Evolutionary conservation across 2,113 vertebrate species (phyloP), one percentile per base, ranked within the genome.

Genomic region (Pedetes capensis): DNA sequence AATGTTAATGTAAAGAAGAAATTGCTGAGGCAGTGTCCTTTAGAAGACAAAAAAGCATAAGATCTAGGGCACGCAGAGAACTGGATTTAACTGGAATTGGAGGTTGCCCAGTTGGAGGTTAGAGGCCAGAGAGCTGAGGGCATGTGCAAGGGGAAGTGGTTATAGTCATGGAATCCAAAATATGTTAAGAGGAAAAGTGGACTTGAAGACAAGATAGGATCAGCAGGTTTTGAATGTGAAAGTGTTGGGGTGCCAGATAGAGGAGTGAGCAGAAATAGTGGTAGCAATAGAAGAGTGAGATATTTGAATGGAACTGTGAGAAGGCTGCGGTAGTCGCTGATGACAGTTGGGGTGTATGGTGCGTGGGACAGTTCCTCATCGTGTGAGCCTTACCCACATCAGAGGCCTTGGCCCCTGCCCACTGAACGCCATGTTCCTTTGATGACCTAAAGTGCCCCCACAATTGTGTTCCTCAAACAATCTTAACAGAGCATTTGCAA

Each of bases 1-100:
- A 79, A 71, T 88, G 42, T 66, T 83, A 74, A 61, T 68, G 49
- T 80, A 61, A 63, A 75, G n/a, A 94, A 95, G 71, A 47, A 78
- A 53, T 51, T 75, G 14, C 49, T 49, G 7, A 51, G 51, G 5
- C 47, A 42, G 39, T 82, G 22, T 49, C 32, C 34, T 82, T 66
- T 47, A 72, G 12, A 44, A 92, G 44, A 74, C 83, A 93, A 47
- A 23, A 32, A 84, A 29, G 39, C 29, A 13, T 55, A 66, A 55
- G 71, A n/a, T 68, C 7, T 27, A 39, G 49, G 44, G 18, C 22
- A 27, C 20, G 12, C 66, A 76, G 13, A 57, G 29, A 59, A 37
- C 22, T 23, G 14, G 63, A 68, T 57, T 91, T 47, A 72, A 42
- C 63, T 93, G 57, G 79, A 64, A 72, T 34, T 68, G 25, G 44